Base-by-base conservation (phyloP, 2,888 invertebrate genomes). In the Ceriagrion tenellum region DNA sequence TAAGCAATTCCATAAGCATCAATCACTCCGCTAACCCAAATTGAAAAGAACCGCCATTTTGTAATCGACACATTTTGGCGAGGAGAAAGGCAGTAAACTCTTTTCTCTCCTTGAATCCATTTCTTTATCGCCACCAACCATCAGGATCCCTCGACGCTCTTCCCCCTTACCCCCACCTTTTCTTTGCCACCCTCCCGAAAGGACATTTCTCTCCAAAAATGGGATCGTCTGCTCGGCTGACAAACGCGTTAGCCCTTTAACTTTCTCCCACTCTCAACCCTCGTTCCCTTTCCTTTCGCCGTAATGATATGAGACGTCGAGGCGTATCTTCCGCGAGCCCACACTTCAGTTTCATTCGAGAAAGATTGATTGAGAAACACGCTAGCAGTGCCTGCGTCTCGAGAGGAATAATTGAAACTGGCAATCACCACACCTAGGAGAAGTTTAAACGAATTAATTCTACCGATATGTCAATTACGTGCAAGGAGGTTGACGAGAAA, bases 41-140 rank as follows among this genome's bases (percentile, higher is more conserved):
- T 63, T 93, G 93, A 93, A 93, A 93, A 91, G 63, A 63, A 40
- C 63, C 63, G 93, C 93, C 47, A 93, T 69, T 93, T 69, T 69
- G 93, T 69, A 93, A 93, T 93, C 93, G 93, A 93, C 63, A 93
- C 93, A 93, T 93, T 93, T 91, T 47, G n/a, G 47, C 30, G 47
- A 30, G n/a, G 93, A 74, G 47, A 69, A 47, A 93, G 69, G n/a
- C 18, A 69, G 55, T 47, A 55, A 93, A 74, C 74, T 74, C 74
- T 69, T 93, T 47, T 59, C 59, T 12, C 59, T 16, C 59, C 13
- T 18, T 23, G 93, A 69, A 26, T 47, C 47, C 47, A n/a, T 93
- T 74, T 47, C 16, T 69, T 47, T 63, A 40, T 40, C 63, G 26
- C 18, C 81, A 4, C 30, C 81, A 30, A 81, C 81, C 81, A 81